Evolutionary conservation across 2,888 invertebrate species (phyloP), one percentile per base, ranked within the genome.

Genomic region (Dyspetes luteomarginatus): DNA sequence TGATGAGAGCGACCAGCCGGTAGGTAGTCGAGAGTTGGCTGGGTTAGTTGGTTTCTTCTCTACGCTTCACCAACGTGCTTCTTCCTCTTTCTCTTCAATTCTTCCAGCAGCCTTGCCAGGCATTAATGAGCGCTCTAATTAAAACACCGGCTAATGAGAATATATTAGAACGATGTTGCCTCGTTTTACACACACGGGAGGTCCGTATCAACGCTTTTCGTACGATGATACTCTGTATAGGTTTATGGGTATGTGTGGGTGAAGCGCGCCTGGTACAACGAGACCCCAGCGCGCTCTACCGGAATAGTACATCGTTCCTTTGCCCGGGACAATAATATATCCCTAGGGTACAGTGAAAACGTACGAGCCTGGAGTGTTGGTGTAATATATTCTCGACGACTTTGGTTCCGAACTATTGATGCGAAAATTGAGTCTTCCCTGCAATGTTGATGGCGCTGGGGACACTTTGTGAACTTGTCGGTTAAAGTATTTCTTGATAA

Each of bases 101-200:
- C 48, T 48, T 17, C 48, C 48, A 15, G 48, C 60, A 62, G 82
- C 82, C 86, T 83, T 84, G 84, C 86, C 85, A 75, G 81, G 86
- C 87, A 88, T 89, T 89, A 89, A 89, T 86, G 89, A 89, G 87
- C 86, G 88, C 85, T 89, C 89, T 89, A 89, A 89, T 89, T 89
- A 89, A 89, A 89, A 89, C 86, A 86, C 84, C 84, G 86, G 87
- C 86, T 89, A 89, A 89, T 89, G 89, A 89, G 89, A 89, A 89
- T 89, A 89, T 89, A 89, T 89, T 89, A 89, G 88, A 88, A 88
- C 84, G 87, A 85, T 84, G 88, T 83, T 84, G 83, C 81, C 73
- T 19, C 64, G 64, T 74, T 65, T 73, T 74, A 73, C 73, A 73
- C 64, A 55, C 56, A 65, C 65, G 65, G 85, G 85, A 85, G 76